These are phyloP conservation scores for Apeira syringaria DNA, from an alignment of 2,888 invertebrate genomes.

Conservation along the genomic window DNA sequence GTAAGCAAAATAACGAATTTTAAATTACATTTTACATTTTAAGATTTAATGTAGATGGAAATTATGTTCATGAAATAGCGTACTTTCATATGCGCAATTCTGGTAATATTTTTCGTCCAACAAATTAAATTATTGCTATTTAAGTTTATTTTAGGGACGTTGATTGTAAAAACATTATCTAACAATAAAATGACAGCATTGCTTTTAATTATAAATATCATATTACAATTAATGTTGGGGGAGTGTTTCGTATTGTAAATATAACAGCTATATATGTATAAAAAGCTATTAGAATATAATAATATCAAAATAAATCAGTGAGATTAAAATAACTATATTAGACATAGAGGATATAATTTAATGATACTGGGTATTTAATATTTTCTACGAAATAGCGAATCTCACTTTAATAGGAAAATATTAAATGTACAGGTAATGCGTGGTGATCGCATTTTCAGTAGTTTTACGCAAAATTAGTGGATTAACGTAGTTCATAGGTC, in stretches of 20 bases:
- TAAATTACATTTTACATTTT: slow-evolving; percentile 47
- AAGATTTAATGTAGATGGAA: slow-evolving; percentile 14
- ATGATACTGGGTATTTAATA: slow-evolving; percentile 61
- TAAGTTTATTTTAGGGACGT: too few species aligned
- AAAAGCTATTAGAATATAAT: slow-evolving; percentile 68
- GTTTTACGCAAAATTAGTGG: slow-evolving; percentile 57
- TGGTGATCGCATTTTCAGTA: slow-evolving; percentile 56
- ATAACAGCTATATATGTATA: slow-evolving; percentile 67
- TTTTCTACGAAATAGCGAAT: slow-evolving; percentile 53
- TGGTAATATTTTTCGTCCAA: too few species aligned
- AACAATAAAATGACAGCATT: slow-evolving; percentile 38
- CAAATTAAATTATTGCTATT: too few species aligned
- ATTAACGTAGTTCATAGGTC: slow-evolving; percentile 56
- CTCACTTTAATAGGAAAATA: slow-evolving; percentile 53
- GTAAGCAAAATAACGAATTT: slow-evolving; percentile 62
- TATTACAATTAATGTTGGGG: slow-evolving; percentile 36
- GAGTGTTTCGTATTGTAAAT: slow-evolving; percentile 70
- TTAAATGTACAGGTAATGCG: slow-evolving; percentile 57
- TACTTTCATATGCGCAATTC: too few species aligned
- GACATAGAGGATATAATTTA: slow-evolving; percentile 44
- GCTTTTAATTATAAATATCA: slow-evolving; percentile 45
- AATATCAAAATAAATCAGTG: slow-evolving; percentile 76
- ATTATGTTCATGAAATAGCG: too few species aligned
- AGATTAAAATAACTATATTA: slow-evolving; percentile 75
- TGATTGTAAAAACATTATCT: too few species aligned